phyloP scores from a whole-genome alignment of 2,888 invertebrate species.

The Lasioglossum vierecki region DNA sequence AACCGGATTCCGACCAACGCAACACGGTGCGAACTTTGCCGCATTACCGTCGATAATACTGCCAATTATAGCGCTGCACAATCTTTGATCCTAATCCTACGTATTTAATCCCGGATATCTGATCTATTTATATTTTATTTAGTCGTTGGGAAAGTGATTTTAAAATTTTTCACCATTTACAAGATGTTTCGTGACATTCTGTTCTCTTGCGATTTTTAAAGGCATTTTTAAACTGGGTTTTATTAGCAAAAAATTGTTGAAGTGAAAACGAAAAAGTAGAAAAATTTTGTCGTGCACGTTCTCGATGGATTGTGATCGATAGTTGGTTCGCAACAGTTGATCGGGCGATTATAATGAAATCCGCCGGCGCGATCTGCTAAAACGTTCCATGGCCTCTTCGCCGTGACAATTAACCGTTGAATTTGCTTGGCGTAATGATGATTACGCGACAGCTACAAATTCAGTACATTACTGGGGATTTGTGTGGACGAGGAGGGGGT shows the following conservation, averaged over 20 bases:
- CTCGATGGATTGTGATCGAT: background rate
- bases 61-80: background rate
- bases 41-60: background rate
- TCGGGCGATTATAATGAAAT: background rate
- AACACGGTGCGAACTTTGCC: background rate
- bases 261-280: too few relatives aligned
- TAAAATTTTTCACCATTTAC: too few relatives aligned
- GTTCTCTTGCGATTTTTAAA: too few relatives aligned
- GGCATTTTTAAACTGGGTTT: too few relatives aligned
- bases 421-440: slow-evolving; percentile 14
- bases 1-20: background rate
- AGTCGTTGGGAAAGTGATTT: too few relatives aligned
- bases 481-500: background rate
- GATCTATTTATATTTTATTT: too few relatives aligned
- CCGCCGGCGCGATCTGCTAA: background rate
- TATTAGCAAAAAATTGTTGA: too few relatives aligned
- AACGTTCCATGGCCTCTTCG: background rate
- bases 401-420: slow-evolving; percentile 5
- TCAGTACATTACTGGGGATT: slow-evolving; percentile 13
- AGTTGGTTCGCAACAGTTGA: background rate
- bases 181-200: too few relatives aligned
- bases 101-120: background rate
- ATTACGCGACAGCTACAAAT: slow-evolving; percentile 26
- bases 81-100: background rate
- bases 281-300: background rate